phyloP scores from a whole-genome alignment of 2,888 invertebrate genomes.

The Xiphydria camelus region DNA sequence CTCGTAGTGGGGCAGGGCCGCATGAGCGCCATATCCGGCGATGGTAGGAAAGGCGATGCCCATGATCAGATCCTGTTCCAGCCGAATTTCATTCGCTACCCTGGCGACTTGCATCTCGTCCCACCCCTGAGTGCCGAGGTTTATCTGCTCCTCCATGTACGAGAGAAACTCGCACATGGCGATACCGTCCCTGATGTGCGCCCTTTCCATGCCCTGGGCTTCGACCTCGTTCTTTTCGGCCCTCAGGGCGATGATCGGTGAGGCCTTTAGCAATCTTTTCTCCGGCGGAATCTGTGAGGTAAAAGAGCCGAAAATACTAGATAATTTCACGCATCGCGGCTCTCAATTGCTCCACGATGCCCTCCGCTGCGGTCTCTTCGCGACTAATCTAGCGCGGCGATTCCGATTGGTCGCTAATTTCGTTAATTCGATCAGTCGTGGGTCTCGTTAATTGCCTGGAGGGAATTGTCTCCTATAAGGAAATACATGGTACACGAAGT shows the following conservation, averaged over 20 bases:
- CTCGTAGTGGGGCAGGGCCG: conserved; percentile 85
- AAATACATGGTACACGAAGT: too few relatives aligned
- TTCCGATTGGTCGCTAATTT: too few relatives aligned
- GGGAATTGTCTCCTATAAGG: too few relatives aligned
- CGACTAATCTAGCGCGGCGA: too few relatives aligned
- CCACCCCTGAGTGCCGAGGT: conserved; percentile 57
- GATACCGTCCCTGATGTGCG: conserved; percentile 86
- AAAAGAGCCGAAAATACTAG: too few relatives aligned
- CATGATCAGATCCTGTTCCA: conserved; percentile 71
- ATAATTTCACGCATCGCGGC: too few relatives aligned
- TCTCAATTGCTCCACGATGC: too few relatives aligned
- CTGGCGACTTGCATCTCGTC: conserved; percentile 75
- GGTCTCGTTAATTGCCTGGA: too few relatives aligned
- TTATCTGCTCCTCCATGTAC: conserved; percentile 66
- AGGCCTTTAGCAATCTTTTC: conserved; percentile 66
- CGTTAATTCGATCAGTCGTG: too few relatives aligned
- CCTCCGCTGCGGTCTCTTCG: too few relatives aligned
- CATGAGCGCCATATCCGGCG: conserved; percentile 84
- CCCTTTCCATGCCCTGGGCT: conserved; percentile 77
- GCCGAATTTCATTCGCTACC: conserved; percentile 73
- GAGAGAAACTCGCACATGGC: conserved; percentile 87
- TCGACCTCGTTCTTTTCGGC: conserved; percentile 85
- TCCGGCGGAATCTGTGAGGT: conserved; percentile 60
- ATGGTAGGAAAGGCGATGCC: conserved; percentile 86
- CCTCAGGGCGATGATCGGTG: conserved; percentile 84